Conservation (phyloP, 2,113 vertebrate species). For the Leucosticte australis region DNA sequence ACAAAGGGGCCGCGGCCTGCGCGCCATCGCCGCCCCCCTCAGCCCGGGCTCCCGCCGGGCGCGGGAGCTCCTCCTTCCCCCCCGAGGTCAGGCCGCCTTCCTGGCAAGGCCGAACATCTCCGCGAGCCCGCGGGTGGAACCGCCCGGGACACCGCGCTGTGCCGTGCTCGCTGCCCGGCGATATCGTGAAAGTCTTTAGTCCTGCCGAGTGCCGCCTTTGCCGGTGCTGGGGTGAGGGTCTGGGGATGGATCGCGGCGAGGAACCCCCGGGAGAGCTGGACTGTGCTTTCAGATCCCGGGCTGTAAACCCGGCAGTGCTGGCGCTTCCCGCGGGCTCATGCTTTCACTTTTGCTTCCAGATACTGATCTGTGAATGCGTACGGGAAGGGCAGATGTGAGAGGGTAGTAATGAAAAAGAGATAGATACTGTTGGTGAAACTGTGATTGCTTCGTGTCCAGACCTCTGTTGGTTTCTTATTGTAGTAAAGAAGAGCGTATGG, state of each 20-base stretch:
- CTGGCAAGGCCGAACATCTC: background rate
- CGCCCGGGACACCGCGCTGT: background rate
- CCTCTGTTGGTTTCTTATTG: background rate
- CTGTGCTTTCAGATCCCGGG: background rate
- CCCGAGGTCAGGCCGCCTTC: background rate
- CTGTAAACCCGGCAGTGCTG: background rate
- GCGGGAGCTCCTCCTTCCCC: background rate
- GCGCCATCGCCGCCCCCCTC: background rate
- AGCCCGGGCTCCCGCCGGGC: background rate
- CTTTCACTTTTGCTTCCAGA: slow-evolving; percentile 41
- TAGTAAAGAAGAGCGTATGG: fast-evolving
- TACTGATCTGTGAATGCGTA: background rate
- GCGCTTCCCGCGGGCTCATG: background rate
- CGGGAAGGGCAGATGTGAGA: background rate
- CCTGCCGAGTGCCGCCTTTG: background rate
- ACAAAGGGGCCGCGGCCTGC: background rate
- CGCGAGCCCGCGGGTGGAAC: fast-evolving
- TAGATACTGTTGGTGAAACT: background rate
- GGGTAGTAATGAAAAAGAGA: background rate
- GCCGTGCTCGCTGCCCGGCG: background rate
- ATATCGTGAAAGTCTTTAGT: fast-evolving
- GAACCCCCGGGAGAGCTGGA: background rate
- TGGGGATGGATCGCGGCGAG: background rate
- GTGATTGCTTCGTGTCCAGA: background rate
- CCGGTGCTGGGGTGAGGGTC: fast-evolving